phyloP scores from a whole-genome alignment of 2,888 invertebrate genomes.

The Phaedon cochleariae region DNA sequence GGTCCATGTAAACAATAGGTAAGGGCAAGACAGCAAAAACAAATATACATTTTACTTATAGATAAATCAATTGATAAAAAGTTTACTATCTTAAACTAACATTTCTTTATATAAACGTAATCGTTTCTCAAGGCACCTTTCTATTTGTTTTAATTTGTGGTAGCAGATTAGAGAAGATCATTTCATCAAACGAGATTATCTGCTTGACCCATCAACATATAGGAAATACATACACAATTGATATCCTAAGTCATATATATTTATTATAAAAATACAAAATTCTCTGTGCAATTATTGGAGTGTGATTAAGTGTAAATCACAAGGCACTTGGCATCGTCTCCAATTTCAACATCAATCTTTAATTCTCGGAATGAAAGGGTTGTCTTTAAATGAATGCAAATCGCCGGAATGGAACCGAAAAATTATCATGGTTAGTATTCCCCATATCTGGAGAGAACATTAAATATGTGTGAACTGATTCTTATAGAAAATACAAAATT shows the following conservation, averaged over 20 bases:
- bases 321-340: conserved; percentile 36
- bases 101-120: background rate
- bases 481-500: background rate
- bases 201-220: no score
- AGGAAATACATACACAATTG: no score
- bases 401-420: conserved; percentile 32
- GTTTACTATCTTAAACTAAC: background rate
- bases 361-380: conserved; percentile 17
- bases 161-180: background rate
- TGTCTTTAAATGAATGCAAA: conserved; percentile 37
- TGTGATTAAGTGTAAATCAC: conserved; percentile 21
- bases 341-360: conserved; percentile 7
- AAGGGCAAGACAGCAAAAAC: background rate
- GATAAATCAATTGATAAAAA: background rate
- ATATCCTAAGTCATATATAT: no score
- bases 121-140: background rate
- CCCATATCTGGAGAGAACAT: background rate
- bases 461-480: background rate
- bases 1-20: background rate
- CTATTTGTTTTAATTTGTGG: background rate
- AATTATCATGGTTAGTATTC: background rate
- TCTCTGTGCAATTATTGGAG: conserved; percentile 29
- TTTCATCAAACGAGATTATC: background rate
- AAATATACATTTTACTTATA: background rate
- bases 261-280: conserved; percentile 25